Evolutionary conservation across 2,113 vertebrate genomes (phyloP).

Genomic region (Lepus americanus): DNA sequence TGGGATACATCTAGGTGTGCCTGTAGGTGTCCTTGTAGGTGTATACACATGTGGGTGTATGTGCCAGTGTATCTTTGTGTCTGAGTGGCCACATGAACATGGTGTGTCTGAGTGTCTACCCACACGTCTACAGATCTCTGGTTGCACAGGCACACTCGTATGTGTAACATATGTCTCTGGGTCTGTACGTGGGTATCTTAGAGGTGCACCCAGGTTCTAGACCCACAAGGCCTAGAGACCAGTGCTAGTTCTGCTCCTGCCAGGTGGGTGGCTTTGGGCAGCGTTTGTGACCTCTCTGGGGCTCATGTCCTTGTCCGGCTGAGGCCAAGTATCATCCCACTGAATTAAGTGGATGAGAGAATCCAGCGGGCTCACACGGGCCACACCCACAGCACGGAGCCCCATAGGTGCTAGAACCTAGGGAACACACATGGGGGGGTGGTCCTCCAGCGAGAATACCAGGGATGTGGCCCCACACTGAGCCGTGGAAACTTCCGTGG

Average conservation of each 20-base stretch:
- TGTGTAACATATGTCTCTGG: neutral
- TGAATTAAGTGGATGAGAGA: accelerated
- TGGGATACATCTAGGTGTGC: too few relatives aligned
- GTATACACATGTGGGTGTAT: too few relatives aligned
- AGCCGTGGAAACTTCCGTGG: neutral
- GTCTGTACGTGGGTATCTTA: neutral
- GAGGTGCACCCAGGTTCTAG: neutral
- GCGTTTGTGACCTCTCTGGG: neutral
- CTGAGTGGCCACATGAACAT: neutral
- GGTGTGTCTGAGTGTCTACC: neutral
- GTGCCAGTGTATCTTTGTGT: neutral
- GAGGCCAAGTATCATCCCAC: neutral
- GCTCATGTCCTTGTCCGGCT: neutral
- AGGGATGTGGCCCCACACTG: neutral
- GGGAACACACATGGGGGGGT: too few relatives aligned
- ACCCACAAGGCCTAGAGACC: neutral
- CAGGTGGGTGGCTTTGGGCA: neutral
- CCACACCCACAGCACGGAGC: neutral
- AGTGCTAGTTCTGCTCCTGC: neutral
- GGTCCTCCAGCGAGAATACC: accelerated
- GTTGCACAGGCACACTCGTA: neutral
- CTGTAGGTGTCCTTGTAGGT: accelerated
- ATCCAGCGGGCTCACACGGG: accelerated
- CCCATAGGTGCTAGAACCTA: neutral
- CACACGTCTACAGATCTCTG: neutral